phyloP scores from a whole-genome alignment of 2,797 vertebrate genomes.

The Parauchenoglanis ngamensis region DNA sequence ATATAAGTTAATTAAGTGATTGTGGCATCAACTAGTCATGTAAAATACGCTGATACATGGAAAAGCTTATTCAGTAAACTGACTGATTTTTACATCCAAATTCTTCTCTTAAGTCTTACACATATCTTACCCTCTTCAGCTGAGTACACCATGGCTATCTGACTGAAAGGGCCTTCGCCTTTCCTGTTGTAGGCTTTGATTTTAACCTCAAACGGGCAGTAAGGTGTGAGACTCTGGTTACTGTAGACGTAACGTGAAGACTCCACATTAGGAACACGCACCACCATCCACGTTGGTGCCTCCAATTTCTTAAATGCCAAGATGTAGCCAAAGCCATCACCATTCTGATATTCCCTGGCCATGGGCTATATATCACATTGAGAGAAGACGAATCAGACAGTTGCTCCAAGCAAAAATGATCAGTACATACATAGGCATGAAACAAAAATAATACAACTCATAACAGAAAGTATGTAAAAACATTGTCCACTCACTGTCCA shows the following conservation, averaged over 20 bases:
- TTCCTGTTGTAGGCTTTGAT: conserved; percentile 89
- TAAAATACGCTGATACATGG: not conserved
- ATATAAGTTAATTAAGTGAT: not conserved
- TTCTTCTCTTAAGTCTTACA: not conserved
- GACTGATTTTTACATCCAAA: not conserved
- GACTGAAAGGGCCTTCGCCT: conserved; percentile 92
- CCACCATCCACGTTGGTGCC: conserved; percentile 74
- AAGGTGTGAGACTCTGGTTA: conserved; percentile 85
- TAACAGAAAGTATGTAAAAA: not conserved
- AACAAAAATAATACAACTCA: not conserved
- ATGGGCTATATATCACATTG: conserved; percentile 74
- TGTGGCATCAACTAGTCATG: not conserved
- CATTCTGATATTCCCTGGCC: conserved; percentile 92
- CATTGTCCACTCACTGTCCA: conserved; percentile 81
- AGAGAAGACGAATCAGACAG: not conserved
- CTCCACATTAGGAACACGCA: conserved; percentile 79
- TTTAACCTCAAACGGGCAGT: conserved; percentile 91
- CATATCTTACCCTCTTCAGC: conserved; percentile 88
- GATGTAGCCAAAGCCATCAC: conserved; percentile 91
- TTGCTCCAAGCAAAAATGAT: not conserved
- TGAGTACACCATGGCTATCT: conserved; percentile 84
- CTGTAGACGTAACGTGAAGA: conserved; percentile 88
- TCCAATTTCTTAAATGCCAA: conserved; percentile 85
- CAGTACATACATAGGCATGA: not conserved
- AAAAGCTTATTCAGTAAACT: not conserved